phyloP scores from a whole-genome alignment of 2,888 invertebrate genomes.

The Dolomedes plantarius region DNA sequence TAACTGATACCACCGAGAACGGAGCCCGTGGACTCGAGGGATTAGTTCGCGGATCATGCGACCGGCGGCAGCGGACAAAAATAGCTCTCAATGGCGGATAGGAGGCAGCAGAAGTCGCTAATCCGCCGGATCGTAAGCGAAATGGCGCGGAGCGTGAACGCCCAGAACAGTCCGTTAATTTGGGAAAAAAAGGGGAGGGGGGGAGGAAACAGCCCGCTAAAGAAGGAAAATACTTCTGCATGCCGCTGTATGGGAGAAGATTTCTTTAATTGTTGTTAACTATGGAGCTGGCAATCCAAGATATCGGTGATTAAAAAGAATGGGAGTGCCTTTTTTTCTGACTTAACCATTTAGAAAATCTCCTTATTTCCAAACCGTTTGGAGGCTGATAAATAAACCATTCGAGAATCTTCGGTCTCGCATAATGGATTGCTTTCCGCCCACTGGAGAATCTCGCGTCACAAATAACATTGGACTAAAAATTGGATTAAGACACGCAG shows the following conservation, averaged over 20 bases:
- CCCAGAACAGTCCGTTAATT: constrained; percentile 31
- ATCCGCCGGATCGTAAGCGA: constrained; percentile 47
- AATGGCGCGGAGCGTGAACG: constrained; percentile 32
- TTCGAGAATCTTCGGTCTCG: neutral
- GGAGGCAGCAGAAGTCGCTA: constrained; percentile 59
- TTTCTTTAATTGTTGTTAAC: constrained; percentile 9
- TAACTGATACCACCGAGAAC: constrained; percentile 58
- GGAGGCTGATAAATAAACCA: neutral
- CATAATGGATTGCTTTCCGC: neutral
- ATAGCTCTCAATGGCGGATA: constrained; percentile 54
- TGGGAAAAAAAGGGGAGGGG: constrained; percentile 40
- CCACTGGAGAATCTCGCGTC: neutral
- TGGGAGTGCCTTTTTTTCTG: neutral
- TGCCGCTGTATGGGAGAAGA: neutral
- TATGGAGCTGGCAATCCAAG: neutral
- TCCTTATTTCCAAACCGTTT: neutral
- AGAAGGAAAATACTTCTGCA: neutral
- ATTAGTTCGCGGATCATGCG: constrained; percentile 54
- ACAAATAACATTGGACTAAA: neutral
- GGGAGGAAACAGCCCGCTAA: constrained; percentile 25
- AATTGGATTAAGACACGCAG: no score
- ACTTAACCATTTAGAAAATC: constrained; percentile 1
- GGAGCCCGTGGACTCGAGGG: constrained; percentile 57
- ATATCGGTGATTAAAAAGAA: constrained; percentile 6
- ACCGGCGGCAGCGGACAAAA: constrained; percentile 28